Evolutionary conservation across 2,113 vertebrate species (phyloP).

Genomic region (Cynoglossus semilaevis): DNA sequence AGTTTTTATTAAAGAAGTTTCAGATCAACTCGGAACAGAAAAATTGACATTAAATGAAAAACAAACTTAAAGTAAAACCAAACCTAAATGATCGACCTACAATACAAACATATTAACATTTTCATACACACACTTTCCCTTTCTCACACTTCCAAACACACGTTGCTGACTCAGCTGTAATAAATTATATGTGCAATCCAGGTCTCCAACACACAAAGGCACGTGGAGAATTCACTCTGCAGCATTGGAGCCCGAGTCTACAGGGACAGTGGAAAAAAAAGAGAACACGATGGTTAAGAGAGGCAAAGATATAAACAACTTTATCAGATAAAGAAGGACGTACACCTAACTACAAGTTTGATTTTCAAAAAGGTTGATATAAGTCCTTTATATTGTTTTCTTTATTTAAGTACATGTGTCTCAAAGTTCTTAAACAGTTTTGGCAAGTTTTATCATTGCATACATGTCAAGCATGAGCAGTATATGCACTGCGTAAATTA

Average conservation of each 20-base stretch:
- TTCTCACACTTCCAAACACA: constrained; percentile 11
- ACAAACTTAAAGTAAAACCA: constrained; percentile 51
- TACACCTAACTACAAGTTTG: no score
- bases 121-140: constrained; percentile 3
- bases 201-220: constrained; percentile 53
- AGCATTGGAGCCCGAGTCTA: constrained; percentile 88
- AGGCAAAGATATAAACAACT: not conserved
- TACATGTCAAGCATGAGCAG: no score
- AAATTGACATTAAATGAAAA: constrained; percentile 54
- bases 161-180: constrained; percentile 67
- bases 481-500: no score
- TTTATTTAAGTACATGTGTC: no score
- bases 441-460: no score
- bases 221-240: constrained; percentile 73
- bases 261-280: not conserved
- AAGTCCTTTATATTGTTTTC: no score
- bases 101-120: not conserved
- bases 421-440: no score
- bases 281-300: not conserved
- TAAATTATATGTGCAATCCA: constrained; percentile 83
- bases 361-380: no score
- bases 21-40: constrained; percentile 49
- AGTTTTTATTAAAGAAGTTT: constrained; percentile 85
- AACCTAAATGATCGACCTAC: constrained; percentile 36
- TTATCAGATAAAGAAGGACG: not conserved